These are phyloP conservation scores for Carduelis carduelis DNA, from an alignment of 2,797 vertebrate genomes.

Conservation along the genomic window DNA sequence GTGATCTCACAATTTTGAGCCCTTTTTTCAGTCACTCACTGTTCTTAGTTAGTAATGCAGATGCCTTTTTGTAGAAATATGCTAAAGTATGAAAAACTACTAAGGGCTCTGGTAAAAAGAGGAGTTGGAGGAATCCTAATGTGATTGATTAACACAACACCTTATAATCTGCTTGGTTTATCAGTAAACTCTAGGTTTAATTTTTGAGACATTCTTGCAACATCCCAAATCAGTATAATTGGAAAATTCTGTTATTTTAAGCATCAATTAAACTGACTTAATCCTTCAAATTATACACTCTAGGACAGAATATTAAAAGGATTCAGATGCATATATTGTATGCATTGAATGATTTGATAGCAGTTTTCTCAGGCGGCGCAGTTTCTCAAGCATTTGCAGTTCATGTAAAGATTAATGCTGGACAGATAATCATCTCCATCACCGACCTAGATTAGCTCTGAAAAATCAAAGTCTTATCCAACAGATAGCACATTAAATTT, in stretches of 20 bases:
- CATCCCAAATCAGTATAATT: not conserved
- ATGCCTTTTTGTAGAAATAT: not conserved
- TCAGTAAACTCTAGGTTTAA: not conserved
- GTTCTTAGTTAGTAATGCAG: not conserved
- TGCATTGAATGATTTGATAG: not conserved
- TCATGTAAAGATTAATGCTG: not conserved
- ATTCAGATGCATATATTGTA: not conserved
- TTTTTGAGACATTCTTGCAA: not conserved
- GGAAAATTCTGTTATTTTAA: not conserved
- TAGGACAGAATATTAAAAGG: not conserved
- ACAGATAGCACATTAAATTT: not conserved
- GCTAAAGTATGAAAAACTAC: not conserved
- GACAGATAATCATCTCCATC: not conserved
- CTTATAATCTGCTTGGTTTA: not conserved
- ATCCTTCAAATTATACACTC: not conserved
- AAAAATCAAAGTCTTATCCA: not conserved
- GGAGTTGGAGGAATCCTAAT: not conserved
- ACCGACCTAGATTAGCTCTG: not conserved
- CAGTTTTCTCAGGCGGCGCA: not conserved
- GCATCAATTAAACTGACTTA: not conserved
- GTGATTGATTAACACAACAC: not conserved
- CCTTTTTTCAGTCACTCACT: not conserved
- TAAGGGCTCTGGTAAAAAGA: not conserved
- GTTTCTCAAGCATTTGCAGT: not conserved
- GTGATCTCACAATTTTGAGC: not conserved